These are phyloP conservation scores for Conchocele bisecta DNA, from an alignment of 2,888 invertebrate genomes.

Conservation along the genomic window DNA sequence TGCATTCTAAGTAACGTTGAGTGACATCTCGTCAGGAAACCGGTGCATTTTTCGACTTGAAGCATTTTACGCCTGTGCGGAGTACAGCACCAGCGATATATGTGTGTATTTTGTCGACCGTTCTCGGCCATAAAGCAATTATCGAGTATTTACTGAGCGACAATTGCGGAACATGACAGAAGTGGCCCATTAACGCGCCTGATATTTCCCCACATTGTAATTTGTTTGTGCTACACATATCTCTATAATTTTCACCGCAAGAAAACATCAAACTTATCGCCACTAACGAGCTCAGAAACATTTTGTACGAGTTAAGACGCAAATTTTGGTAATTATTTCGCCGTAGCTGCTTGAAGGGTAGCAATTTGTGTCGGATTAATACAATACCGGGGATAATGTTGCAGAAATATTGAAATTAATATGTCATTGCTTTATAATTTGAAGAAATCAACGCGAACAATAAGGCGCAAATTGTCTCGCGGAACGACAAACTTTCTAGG, in stretches of 20 bases:
- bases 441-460: slow-evolving; percentile 53
- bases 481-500: no score
- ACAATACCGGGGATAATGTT: slow-evolving; percentile 48
- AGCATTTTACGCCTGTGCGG: no score
- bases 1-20: no score
- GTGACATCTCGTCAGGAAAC: no score
- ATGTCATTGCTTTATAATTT: slow-evolving; percentile 54
- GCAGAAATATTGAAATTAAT: slow-evolving; percentile 49
- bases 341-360: slow-evolving; percentile 34
- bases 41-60: no score
- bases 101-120: no score
- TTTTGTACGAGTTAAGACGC: slow-evolving; percentile 29
- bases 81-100: no score
- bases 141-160: slow-evolving; percentile 36
- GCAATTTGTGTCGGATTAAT: slow-evolving; percentile 46
- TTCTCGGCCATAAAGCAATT: no score
- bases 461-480: no score
- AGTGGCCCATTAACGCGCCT: slow-evolving; percentile 52
- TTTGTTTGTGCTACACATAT: slow-evolving; percentile 61
- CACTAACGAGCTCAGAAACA: slow-evolving; percentile 31
- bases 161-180: slow-evolving; percentile 28
- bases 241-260: slow-evolving; percentile 48
- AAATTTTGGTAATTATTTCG: slow-evolving; percentile 55
- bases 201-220: slow-evolving; percentile 61
- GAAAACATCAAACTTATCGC: slow-evolving; percentile 37